phyloP scores from a whole-genome alignment of 1,140 invertebrate species.

The Drosophila parvula region DNA sequence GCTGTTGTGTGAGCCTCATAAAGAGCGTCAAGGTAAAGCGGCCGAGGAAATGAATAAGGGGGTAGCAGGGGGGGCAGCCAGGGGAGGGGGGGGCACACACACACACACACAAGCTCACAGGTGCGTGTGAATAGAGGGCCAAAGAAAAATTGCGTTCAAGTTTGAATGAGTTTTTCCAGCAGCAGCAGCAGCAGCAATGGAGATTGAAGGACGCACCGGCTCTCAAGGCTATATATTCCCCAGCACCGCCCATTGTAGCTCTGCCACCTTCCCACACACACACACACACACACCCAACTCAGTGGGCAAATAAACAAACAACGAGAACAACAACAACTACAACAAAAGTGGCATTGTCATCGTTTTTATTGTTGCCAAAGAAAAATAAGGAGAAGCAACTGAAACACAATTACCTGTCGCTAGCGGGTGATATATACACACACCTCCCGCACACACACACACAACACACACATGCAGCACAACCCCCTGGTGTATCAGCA shows the following conservation, averaged over 20 bases:
- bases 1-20: constrained; percentile 33
- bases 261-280: not conserved
- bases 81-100: not conserved
- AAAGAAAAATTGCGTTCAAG: constrained; percentile 77
- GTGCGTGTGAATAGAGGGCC: constrained; percentile 38
- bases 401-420: constrained; percentile 68
- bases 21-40: constrained; percentile 67
- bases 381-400: constrained; percentile 31
- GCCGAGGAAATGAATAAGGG: constrained; percentile 39
- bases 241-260: not conserved
- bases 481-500: not conserved
- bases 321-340: constrained; percentile 33
- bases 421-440: constrained; percentile 54
- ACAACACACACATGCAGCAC: not conserved
- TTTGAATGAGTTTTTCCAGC: constrained; percentile 72
- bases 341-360: constrained; percentile 62
- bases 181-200: constrained; percentile 26
- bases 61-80: too few relatives aligned
- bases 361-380: constrained; percentile 52
- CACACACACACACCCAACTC: not conserved
- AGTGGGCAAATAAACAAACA: constrained; percentile 47
- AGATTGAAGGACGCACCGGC: constrained; percentile 49
- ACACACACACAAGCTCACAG: constrained; percentile 3
- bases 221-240: constrained; percentile 46
- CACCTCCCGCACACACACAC: constrained; percentile 3